These are phyloP conservation scores for Eupelmus urozonus DNA, from an alignment of 2,888 invertebrate species.

Conservation along the genomic window DNA sequence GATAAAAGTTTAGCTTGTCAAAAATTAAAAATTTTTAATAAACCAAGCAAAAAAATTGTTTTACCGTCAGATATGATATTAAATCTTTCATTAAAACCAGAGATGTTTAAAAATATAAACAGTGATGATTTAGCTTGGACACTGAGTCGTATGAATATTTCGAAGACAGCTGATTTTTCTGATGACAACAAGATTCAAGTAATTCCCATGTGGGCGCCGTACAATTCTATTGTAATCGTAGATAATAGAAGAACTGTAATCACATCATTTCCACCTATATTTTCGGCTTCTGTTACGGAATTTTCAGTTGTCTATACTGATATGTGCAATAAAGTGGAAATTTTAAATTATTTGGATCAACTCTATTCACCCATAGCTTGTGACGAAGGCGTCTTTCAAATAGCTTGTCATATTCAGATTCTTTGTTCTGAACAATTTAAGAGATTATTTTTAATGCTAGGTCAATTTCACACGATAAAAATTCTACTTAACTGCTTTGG, in stretches of 20 bases:
- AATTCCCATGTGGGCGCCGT: background rate
- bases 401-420: conserved; percentile 41
- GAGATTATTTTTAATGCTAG: conserved; percentile 39
- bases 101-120: background rate
- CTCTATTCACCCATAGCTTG: conserved; percentile 39
- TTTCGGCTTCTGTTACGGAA: conserved; percentile 35
- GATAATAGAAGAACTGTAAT: background rate
- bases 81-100: background rate
- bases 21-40: background rate
- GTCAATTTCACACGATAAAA: conserved; percentile 53
- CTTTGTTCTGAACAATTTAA: conserved; percentile 29
- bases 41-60: background rate
- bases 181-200: background rate
- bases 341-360: conserved; percentile 36
- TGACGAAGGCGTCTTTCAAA: conserved; percentile 48
- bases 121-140: conserved; percentile 2
- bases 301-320: conserved; percentile 40
- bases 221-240: background rate
- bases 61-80: background rate
- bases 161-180: background rate
- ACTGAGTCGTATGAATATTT: background rate
- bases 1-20: background rate
- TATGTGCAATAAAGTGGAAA: background rate
- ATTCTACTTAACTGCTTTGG: conserved; percentile 26
- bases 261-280: conserved; percentile 33